These are phyloP conservation scores for Rousettus leschenaultii DNA, from an alignment of 2,113 vertebrate species.

Conservation along the genomic window DNA sequence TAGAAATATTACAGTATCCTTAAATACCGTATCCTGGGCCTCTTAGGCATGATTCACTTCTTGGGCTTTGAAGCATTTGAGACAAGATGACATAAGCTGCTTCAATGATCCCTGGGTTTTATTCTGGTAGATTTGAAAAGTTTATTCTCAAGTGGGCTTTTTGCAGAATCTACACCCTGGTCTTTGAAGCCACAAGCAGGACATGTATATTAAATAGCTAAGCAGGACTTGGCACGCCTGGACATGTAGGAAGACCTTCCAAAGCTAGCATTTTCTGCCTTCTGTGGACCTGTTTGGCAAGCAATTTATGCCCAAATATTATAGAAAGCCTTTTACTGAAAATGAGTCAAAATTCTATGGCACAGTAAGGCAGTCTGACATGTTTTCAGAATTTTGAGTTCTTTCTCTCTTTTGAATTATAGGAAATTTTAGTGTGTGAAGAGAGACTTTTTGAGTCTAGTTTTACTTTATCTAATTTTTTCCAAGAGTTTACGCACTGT, in stretches of 20 bases:
- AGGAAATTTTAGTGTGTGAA: background rate
- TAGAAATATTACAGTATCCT: background rate
- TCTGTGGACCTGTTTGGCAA: slow-evolving; percentile 34
- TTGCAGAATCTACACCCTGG: background rate
- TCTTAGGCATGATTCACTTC: background rate
- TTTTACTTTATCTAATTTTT: slow-evolving; percentile 13
- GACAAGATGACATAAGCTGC: background rate
- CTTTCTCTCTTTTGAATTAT: background rate
- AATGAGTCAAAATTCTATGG: slow-evolving; percentile 21
- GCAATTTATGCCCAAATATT: background rate
- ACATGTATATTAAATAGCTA: background rate
- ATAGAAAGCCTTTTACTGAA: slow-evolving; percentile 38
- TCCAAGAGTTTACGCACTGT: background rate
- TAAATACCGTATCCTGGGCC: background rate
- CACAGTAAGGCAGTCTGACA: background rate
- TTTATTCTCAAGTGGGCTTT: background rate
- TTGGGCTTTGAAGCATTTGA: background rate
- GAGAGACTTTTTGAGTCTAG: background rate
- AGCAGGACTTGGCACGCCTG: background rate
- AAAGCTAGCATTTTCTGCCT: slow-evolving; percentile 22
- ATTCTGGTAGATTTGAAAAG: background rate
- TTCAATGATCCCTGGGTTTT: background rate
- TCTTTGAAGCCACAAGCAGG: background rate
- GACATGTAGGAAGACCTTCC: background rate
- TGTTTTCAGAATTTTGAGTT: slow-evolving; percentile 24